Base-by-base conservation (phyloP, 2,888 invertebrate genomes). In the Cephus pulcher region DNA sequence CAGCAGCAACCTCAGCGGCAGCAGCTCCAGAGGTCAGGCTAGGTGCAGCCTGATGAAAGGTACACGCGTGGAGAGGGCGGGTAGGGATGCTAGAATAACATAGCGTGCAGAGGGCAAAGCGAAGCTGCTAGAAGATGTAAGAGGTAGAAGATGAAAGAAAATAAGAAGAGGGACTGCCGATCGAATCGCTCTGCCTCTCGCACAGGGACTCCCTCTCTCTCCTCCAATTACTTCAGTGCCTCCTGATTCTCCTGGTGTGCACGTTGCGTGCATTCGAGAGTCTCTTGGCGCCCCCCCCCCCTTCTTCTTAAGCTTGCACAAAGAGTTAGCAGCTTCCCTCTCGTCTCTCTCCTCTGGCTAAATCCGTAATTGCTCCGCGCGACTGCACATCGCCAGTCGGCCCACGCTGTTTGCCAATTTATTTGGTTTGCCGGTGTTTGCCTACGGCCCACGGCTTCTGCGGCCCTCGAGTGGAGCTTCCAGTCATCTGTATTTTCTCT, bases 331-430 rank as follows among this genome's bases (percentile, higher is more conserved):
- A 71, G 33, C 30, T 71, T 12, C 71, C n/a, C 71, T 71, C 32
- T 33, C 30, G n/a, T 71, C 33, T 71, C 71, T 75, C 75, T 75
- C 75, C 75, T 75, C 80, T 82, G 79, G 78, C 83, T 77, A 81
- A 82, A 81, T 82, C 81, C 81, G 80, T 91, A 91, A 91, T 91
- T 91, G 91, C 90, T 90, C 86, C 90, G 90, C 90, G 87, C 87
- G 88, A 87, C 82, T 90, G 89, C 88, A 88, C 90, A 88, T 85
- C 76, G 40, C 74, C 73, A 73, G 74, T 74, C 78, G 37, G n/a
- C 35, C 86, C 78, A 83, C 83, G 83, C 85, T 89, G 88, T 88
- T 90, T 89, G 89, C 87, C 88, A 88, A 90, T 90, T 90, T 90
- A 85, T 83, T 83, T 83, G 84, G 84, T 86, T 87, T 84, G 81